Evolutionary conservation across 2,888 invertebrate genomes (phyloP), one percentile per base, ranked within the genome.

Genomic region (Ichneumon xanthorius): DNA sequence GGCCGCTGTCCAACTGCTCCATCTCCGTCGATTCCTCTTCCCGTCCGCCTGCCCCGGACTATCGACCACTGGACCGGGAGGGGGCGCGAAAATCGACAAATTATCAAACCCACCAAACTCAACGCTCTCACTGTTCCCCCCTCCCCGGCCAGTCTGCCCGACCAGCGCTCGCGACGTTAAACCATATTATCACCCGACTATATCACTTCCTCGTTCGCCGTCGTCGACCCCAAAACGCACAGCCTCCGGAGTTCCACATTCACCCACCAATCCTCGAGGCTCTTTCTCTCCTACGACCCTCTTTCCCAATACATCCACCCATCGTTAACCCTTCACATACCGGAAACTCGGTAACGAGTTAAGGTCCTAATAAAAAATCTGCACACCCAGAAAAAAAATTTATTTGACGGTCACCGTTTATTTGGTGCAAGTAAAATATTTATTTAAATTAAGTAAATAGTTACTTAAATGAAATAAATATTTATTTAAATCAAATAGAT

Each of bases 21-120:
- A 82, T 77, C 81, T 75, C 77, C 58, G 75, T 58, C 30, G 71
- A 61, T 63, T 4, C 14, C 65, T 48, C 71, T 30, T 9, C 19
- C 37, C 55, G 14, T 30, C 50, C 19, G 11, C 22, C 72, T 45
- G 45, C 58, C 40, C 40, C 79, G 26, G 61, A 14, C 61, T 50
- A 84, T 73, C 81, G 84, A 81, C 61, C 81, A 26, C 61, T 67
- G 19, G 58, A 67, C 58, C 26, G 65, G 70, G 81, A 76, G 81
- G 76, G 70, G 45, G 55, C 86, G 86, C 71, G 81, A 85, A 86
- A 87, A 87, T 88, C 88, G 82, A 85, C 84, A 82, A 88, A 89
- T 90, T 88, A 88, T 88, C 87, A 80, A 87, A 61, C 86, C 85
- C 75, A 65, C 33, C 61, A 61, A 16, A 30, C 16, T 61, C 82